Evolutionary conservation across 1,140 invertebrate species (phyloP), one percentile per base, ranked within the genome.

Genomic region (Palaemon carinicauda): DNA sequence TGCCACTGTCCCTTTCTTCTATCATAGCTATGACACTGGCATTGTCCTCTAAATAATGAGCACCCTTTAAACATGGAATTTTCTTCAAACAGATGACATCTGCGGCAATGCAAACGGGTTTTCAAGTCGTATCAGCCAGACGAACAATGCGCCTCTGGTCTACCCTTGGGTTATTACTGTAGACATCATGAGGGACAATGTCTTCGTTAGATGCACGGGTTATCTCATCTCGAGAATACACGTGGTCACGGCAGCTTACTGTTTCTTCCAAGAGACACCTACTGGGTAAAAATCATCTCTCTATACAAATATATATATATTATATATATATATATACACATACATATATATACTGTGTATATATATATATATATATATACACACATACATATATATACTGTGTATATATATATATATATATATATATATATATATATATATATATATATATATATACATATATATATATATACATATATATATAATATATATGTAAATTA

Each of bases 351-450:
- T 69, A 69, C 12, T 24, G 4, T 15, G 14, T 24, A 69, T 69
- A 69, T 29, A 69, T 12, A 69, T 15, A 69, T 29, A 69, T 9
- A 9, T 29, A 69, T 4, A 21, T 21, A 69, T 29, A 69, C 15
- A 69, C 31, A 27, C 29, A 12, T 15, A 31, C 19, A 31, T 15
- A 29, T 31, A 15, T 1, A 12, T 15, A 73, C 1, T 3, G 1
- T 17, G n/a, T 41, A 33, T 7, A 33, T 9, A 33, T 15, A 33
- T 69, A 69, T 69, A 69, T 69, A 69, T 69, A 69, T 69, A 69
- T 27, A 74, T 74, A 74, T 74, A 74, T 74, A 74, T 74, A 74
- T 31, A 74, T 7, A 74, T 31, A 74, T 74, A 74, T 74, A 15
- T 74, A 74, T 33, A 74, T 33, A 74, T 74, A 74, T 33, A 41